Base-by-base conservation (phyloP, 37 sponge, comb jelly and placozoan genomes). In the Halichondria panicea region DNA sequence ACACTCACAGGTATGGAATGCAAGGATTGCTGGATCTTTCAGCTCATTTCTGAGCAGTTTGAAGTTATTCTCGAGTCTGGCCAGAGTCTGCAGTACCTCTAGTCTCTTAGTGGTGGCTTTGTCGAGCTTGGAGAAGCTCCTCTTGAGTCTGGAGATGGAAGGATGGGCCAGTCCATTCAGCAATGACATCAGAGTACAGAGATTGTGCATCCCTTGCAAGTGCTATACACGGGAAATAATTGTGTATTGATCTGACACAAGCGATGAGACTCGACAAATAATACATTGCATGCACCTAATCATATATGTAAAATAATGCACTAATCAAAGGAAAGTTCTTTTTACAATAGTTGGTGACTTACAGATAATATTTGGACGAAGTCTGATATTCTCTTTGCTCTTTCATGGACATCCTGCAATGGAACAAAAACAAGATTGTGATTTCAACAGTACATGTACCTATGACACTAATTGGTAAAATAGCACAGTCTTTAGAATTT, bases 1-100 rank as follows among this genome's bases (percentile, higher is more conserved):
- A 67, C 12, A 58, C 95, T 80, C 66, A 86, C 91, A 94, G 78
- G 66, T 94, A 94, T 0, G 95, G 95, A 25, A 94, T 87, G 77
- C 95, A 90, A 15, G 95, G 91, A 31, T 87, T 84, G 35, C 69
- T 80, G 11, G 87, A 84, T 71, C 46, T 77, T 80, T 80, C 72
- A 89, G 78, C 59, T 84, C 87, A 42, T 89, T 82, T 48, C 97
- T 71, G 59, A 96, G 80, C 34, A 77, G 46, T 41, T 73, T 86
- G 84, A 89, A 92, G 61, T 89, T 78, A 31, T 89, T 72, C 11
- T 77, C 76, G 15, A 93, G 97, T 63, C 82, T 66, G 38, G 89
- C 84, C 46, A 96, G 46, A 34, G 70, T 54, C 57, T 89, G 84
- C 59, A 96, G 72, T 30, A 89, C 85, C 34, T 87, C 81, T 22